Base-by-base conservation (phyloP, 2,888 invertebrate genomes). In the Drosophila mulleri region DNA sequence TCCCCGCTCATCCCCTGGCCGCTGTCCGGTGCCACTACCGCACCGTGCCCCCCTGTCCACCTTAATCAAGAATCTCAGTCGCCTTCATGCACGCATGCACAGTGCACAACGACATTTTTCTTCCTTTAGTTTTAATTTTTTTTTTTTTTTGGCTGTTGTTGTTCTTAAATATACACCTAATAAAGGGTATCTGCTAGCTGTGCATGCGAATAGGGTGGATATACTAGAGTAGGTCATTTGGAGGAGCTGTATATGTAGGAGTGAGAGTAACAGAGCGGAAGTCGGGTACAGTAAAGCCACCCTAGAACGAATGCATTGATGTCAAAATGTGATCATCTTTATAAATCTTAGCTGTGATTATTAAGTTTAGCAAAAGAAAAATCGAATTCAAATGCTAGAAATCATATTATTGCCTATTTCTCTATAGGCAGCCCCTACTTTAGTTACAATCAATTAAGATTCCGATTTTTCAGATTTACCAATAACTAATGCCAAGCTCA, bases 21-120 rank as follows among this genome's bases (percentile, higher is more conserved):
- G 12, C 2, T 7, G 26, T 7, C 7, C 1, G 7, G 26, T 26
- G 26, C 26, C 26, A 26, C 26, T 26, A 5, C 26, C 26, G 26
- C 26, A 5, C 16, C 20, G 6, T 5, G 0, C 0, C 9, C 23
- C 23, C 37, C 7, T 8, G 5, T 1, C 9, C 32, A 5, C 6
- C 29, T 20, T 53, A 45, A 39, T 64, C 64, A 32, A 12, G 12
- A 58, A 35, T 48, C 41, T 41, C 48, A 29, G 42, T 39, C 48
- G 29, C 26, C 70, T 48, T 23, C 57, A 64, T 63, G 65, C 80
- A 75, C 59, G 66, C 74, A 74, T 58, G 64, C 67, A 69, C 78
- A 71, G 39, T 20, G 37, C 42, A 23, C 58, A 29, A 45, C 44
- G 48, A 18, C 12, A 23, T 57, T 39, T 44, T 32, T 18, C 29